Conservation (phyloP, 2,888 invertebrate species). For the Drosophila neotestacea region DNA sequence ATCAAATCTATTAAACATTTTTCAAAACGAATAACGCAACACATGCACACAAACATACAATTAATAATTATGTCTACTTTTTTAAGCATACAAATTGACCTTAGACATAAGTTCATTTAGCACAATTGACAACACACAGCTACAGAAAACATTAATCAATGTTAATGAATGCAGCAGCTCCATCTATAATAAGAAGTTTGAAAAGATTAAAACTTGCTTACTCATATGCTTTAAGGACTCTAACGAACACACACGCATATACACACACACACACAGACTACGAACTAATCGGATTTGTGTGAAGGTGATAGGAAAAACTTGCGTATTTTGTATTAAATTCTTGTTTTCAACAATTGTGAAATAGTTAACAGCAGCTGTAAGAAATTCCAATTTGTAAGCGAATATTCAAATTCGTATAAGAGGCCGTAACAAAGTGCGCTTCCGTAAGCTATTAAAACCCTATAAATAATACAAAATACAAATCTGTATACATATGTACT, state of each 20-base stretch:
- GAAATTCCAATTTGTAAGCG: conserved; percentile 29
- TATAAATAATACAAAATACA: conserved; percentile 30
- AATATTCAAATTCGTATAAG: conserved; percentile 36
- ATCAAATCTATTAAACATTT: neutral
- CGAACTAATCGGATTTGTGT: neutral
- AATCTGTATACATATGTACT: neutral
- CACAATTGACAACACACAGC: conserved; percentile 54
- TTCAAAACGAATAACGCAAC: conserved; percentile 5
- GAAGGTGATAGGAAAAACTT: conserved; percentile 18
- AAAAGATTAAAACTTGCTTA: conserved; percentile 36
- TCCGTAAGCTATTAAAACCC: conserved; percentile 55
- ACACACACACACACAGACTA: neutral
- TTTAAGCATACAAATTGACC: conserved; percentile 36
- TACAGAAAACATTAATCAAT: conserved; percentile 11
- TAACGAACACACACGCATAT: conserved; percentile 1
- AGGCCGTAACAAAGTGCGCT: conserved; percentile 73
- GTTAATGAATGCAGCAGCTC: conserved; percentile 13
- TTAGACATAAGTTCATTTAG: conserved; percentile 59
- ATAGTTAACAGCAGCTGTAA: conserved; percentile 66
- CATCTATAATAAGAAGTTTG: conserved; percentile 34
- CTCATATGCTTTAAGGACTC: conserved; percentile 54
- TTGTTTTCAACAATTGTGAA: conserved; percentile 52
- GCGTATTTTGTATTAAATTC: conserved; percentile 17
- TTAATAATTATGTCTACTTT: conserved; percentile 26
- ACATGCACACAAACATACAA: conserved; percentile 3